Conservation (phyloP, 2,797 vertebrate species). For the Megalops cyprinoides region DNA sequence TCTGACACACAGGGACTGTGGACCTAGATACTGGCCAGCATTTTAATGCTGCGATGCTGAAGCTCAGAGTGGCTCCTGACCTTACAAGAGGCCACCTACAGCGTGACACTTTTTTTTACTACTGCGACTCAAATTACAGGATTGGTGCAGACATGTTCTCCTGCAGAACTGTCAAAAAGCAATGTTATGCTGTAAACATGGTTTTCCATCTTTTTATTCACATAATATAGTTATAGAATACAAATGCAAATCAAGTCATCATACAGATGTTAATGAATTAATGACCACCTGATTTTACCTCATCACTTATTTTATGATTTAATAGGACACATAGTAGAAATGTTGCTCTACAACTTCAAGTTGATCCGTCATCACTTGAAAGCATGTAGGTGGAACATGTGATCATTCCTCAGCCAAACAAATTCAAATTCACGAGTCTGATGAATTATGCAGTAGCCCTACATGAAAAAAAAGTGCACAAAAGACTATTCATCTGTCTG, state of each 20-base stretch:
- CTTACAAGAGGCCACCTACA: background rate
- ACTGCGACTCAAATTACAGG: constrained; percentile 12
- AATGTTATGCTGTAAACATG: background rate
- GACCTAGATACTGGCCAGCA: constrained; percentile 20
- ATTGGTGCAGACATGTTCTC: background rate
- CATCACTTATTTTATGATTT: too few relatives aligned
- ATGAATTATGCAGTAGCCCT: constrained; percentile 21
- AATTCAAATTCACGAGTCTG: constrained; percentile 6
- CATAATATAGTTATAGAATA: too few relatives aligned
- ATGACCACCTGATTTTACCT: too few relatives aligned
- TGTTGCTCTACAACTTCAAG: background rate
- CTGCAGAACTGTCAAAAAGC: background rate
- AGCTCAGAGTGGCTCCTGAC: constrained; percentile 25
- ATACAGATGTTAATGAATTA: too few relatives aligned
- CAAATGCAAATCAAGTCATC: background rate
- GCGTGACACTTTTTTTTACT: background rate
- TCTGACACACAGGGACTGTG: constrained; percentile 29
- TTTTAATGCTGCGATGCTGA: constrained; percentile 11
- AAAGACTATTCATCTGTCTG: constrained; percentile 24
- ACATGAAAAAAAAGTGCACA: constrained; percentile 4
- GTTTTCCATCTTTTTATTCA: background rate
- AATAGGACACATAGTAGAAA: background rate
- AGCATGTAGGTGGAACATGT: background rate
- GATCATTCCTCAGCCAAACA: constrained; percentile 17
- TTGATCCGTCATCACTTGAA: constrained; percentile 6